These are phyloP conservation scores for Entomobrya multifasciata DNA, from an alignment of 2,888 invertebrate genomes.

Conservation along the genomic window DNA sequence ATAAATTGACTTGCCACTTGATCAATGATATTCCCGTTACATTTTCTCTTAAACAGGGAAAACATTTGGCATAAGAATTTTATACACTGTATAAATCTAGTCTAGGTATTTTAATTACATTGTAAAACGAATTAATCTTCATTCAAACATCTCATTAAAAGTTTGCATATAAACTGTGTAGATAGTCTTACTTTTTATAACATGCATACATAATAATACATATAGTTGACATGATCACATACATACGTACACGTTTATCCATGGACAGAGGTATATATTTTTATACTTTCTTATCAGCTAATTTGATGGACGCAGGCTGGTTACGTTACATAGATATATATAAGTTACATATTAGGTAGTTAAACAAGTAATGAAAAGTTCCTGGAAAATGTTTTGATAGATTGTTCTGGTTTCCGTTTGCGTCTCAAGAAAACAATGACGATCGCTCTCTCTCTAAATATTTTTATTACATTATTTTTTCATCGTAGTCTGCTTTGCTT, in stretches of 20 bases:
- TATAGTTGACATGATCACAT: conserved; percentile 15
- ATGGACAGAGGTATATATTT: conserved; percentile 42
- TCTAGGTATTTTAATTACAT: background rate
- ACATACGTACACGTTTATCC: conserved; percentile 40
- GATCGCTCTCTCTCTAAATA: background rate
- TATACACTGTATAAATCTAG: background rate
- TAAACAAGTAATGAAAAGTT: background rate
- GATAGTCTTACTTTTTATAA: background rate
- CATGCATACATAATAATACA: background rate
- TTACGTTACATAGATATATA: background rate
- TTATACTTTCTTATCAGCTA: conserved; percentile 26
- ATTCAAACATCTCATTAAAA: background rate
- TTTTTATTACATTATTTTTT: conserved; percentile 18
- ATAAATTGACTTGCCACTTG: background rate
- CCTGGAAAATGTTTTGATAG: conserved; percentile 50
- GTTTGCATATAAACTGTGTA: background rate
- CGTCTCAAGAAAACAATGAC: conserved; percentile 40
- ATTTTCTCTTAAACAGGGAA: background rate
- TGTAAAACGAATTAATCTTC: background rate
- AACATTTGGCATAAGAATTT: conserved; percentile 31
- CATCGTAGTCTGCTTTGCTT: conserved; percentile 9
- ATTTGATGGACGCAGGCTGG: conserved; percentile 45
- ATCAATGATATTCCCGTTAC: background rate
- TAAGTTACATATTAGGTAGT: background rate
- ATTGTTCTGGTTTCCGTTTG: conserved; percentile 56